Conservation (phyloP, 1,140 invertebrate genomes). For the Heliothis virescens region DNA sequence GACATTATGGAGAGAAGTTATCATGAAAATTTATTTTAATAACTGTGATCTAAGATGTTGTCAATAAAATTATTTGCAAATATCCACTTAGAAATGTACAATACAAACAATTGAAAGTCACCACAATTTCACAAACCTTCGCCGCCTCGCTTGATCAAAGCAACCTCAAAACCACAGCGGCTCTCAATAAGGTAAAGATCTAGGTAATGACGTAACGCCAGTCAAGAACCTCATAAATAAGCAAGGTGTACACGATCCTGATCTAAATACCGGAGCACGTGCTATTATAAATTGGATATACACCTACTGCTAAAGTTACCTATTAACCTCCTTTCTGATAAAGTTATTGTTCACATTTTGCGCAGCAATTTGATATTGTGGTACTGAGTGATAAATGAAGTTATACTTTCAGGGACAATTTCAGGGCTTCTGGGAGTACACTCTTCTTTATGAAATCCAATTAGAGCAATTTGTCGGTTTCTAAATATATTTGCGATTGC, state of each 20-base stretch:
- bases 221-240: constrained; percentile 28
- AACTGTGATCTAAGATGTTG: too few species aligned
- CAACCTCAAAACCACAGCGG: background rate
- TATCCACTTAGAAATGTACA: too few species aligned
- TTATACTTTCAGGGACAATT: background rate
- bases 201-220: constrained; percentile 4
- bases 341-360: background rate
- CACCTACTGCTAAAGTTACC: constrained; percentile 4
- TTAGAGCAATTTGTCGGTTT: too few species aligned
- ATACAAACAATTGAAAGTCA: too few species aligned
- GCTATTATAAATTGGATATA: constrained; percentile 3
- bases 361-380: background rate
- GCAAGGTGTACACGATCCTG: constrained; percentile 8
- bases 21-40: too few species aligned
- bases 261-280: constrained; percentile 18
- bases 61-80: too few species aligned
- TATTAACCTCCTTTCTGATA: background rate
- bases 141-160: too few species aligned
- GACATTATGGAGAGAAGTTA: too few species aligned
- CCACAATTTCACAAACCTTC: too few species aligned
- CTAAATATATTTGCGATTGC: too few species aligned
- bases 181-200: constrained; percentile 4
- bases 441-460: too few species aligned
- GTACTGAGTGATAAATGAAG: background rate
- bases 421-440: background rate